Evolutionary conservation across 2,113 vertebrate genomes (phyloP), one percentile per base, ranked within the genome.

Genomic region (Sinocyclocheilus anophthalmus): DNA sequence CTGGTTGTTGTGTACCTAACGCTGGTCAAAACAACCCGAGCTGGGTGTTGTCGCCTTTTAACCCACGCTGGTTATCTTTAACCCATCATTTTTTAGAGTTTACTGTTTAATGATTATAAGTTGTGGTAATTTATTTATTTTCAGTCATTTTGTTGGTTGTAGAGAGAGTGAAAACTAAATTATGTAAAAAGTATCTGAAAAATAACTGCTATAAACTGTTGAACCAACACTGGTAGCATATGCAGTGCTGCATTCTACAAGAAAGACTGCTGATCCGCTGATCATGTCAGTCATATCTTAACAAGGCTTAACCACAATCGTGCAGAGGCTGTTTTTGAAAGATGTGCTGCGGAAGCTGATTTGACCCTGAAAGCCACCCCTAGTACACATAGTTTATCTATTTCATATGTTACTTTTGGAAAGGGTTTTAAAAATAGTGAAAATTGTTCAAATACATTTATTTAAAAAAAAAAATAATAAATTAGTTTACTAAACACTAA

Each of bases 251-350:
- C 65, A 69, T 69, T 65, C 63, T 2, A 3, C 16, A 67, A 4
- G 13, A 26, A 67, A 67, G 65, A 67, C 26, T 67, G 26, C 65
- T 67, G 65, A 67, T 16, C 18, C 69, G n/a, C 9, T 57, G 76
- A 57, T 78, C 18, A 78, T 55, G 26, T 57, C 50, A 77, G 50
- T 77, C 76, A 78, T 18, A 55, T 33, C 26, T 33, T 22, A 30
- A 37, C 9, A 18, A 55, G 53, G 16, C 50, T 16, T 53, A 53
- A 53, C 13, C 16, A 53, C 50, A 53, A 53, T 53, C 50, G 4
- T 33, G 8, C 4, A 61, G 33, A 22, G 10, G 77, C 30, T 42
- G 55, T 57, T 80, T 80, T 80, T 77, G 77, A 63, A 80, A 55
- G 33, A 80, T 39, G 20, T 7, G 55, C 30, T n/a, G 33, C 2